Evolutionary conservation across 2,113 vertebrate genomes (phyloP).

Genomic region (Puffinus mauretanicus): DNA sequence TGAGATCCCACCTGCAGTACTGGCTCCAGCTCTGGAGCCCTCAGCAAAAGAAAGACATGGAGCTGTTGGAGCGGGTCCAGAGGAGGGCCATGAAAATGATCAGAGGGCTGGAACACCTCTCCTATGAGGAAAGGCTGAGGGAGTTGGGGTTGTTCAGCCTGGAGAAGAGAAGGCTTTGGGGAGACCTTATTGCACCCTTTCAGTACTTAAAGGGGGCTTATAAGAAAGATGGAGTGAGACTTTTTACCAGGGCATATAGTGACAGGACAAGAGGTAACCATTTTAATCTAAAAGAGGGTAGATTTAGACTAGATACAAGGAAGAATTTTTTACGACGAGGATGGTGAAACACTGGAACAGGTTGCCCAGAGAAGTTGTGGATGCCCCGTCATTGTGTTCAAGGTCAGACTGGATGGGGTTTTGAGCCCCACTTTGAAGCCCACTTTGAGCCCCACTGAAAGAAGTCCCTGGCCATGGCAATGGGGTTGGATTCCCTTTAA

Average conservation of each 20-base stretch:
- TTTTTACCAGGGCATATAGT: neutral
- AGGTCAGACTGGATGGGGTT: neutral
- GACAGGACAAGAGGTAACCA: neutral
- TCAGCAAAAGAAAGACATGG: no score
- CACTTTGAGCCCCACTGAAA: neutral
- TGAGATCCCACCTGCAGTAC: neutral
- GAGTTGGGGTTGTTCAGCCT: neutral
- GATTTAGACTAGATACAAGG: neutral
- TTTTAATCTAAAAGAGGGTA: neutral
- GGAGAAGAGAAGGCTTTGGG: neutral
- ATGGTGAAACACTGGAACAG: neutral
- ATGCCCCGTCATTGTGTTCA: neutral
- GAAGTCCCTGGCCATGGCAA: neutral
- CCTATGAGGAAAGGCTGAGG: neutral
- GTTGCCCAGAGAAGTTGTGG: neutral
- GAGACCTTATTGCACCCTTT: neutral
- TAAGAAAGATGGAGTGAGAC: neutral
- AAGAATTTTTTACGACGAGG: neutral
- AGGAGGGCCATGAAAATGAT: neutral
- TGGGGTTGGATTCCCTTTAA: neutral
- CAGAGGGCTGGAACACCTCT: neutral
- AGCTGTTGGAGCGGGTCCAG: neutral
- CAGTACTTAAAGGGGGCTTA: neutral
- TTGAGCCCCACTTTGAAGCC: neutral
- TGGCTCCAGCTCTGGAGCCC: rapidly evolving